Percentiles rank a stretch among this genome's conserved stretches.
Evolutionary conservation across 53 echinoderm and acorn worm genomes (phyloP).

Genomic region (Pentamera pediparva): DNA sequence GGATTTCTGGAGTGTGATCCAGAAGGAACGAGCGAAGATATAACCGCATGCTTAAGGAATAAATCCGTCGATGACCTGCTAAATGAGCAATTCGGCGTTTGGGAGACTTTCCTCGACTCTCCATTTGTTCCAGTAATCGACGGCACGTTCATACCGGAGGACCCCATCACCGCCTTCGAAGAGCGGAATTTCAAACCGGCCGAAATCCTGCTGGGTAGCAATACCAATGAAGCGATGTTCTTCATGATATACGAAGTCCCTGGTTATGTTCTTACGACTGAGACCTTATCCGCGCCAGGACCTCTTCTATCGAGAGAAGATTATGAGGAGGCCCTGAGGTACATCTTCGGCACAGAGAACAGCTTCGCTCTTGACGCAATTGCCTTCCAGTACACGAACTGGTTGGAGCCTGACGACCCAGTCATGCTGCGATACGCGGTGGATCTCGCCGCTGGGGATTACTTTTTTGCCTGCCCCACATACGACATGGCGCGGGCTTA

Average conservation of each 20-base stretch:
- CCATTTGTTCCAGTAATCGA: constrained; percentile 77
- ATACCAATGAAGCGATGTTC: constrained; percentile 77
- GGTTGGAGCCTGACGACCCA: constrained; percentile 70
- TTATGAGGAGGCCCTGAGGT: constrained; percentile 52
- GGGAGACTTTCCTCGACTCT: constrained; percentile 50
- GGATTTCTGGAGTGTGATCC: constrained; percentile 38
- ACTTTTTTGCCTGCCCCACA: constrained; percentile 63
- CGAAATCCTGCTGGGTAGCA: constrained; percentile 75
- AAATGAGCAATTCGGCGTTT: constrained; percentile 27
- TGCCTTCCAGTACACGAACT: constrained; percentile 81
- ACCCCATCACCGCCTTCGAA: constrained; percentile 56
- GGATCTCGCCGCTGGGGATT: constrained; percentile 74
- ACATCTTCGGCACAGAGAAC: constrained; percentile 49
- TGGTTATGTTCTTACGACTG: constrained; percentile 24
- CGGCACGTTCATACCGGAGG: constrained; percentile 74
- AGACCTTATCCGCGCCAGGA: constrained; percentile 8
- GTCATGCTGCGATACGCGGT: constrained; percentile 58
- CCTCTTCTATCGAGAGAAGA: constrained; percentile 38
- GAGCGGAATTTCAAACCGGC: constrained; percentile 59
- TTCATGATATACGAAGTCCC: constrained; percentile 77
- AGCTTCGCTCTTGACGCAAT: constrained; percentile 66
- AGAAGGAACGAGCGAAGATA: constrained; percentile 32
- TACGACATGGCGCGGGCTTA: constrained; percentile 72
- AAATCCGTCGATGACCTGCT: constrained; percentile 41
- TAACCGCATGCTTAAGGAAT: constrained; percentile 59